These are phyloP conservation scores for Pangasius mekongensis DNA, from an alignment of 2,797 vertebrate genomes.

Conservation along the genomic window DNA sequence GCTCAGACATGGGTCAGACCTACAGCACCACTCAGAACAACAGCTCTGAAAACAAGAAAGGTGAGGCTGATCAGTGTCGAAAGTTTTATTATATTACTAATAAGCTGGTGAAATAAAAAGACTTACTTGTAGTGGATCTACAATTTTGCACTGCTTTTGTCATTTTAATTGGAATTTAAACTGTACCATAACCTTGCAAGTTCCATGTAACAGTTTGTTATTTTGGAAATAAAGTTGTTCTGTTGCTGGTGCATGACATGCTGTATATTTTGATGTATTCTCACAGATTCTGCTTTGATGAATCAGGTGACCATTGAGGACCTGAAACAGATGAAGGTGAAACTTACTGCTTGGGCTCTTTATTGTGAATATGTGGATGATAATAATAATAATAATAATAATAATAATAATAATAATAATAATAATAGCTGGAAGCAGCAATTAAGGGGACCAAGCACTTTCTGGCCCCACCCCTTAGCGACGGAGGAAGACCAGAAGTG, in stretches of 20 bases:
- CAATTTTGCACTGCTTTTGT: background rate
- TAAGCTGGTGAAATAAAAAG: background rate
- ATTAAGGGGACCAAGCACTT: too few relatives aligned
- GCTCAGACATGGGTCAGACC: slow-evolving; percentile 87
- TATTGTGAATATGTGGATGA: background rate
- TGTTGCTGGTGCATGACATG: background rate
- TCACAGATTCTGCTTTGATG: slow-evolving; percentile 78
- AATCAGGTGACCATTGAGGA: slow-evolving; percentile 96
- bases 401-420: background rate
- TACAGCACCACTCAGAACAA: slow-evolving; percentile 80
- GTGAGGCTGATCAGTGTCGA: slow-evolving; percentile 63
- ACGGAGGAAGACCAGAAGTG: too few relatives aligned
- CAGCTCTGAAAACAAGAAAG: slow-evolving; percentile 84
- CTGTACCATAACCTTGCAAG: background rate
- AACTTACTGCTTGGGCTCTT: slow-evolving; percentile 28
- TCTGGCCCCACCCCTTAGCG: too few relatives aligned
- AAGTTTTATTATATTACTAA: background rate
- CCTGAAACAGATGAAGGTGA: slow-evolving; percentile 97
- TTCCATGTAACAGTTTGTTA: background rate
- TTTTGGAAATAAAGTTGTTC: background rate
- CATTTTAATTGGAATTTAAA: background rate
- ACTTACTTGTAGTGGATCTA: background rate
- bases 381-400: background rate
- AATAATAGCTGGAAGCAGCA: too few relatives aligned
- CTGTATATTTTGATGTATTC: background rate